A percentile compares a stretch with the other conserved stretches of the same genome.
phyloP scores from a whole-genome alignment of 2,113 vertebrate genomes.

The Melanerpes formicivorus region DNA sequence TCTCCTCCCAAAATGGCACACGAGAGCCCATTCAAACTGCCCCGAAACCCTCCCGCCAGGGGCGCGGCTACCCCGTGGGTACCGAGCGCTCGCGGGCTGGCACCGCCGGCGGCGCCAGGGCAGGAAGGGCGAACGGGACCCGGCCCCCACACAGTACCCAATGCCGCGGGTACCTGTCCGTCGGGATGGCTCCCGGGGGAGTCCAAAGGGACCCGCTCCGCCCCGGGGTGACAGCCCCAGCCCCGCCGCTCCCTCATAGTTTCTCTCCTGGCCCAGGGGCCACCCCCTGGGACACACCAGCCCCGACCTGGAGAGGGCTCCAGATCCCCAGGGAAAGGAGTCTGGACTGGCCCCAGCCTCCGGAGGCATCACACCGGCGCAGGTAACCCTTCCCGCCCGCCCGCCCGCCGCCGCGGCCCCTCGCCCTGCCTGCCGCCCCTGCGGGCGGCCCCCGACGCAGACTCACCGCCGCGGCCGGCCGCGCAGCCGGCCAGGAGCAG shows the following conservation, averaged over 20 bases:
- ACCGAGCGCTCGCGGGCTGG: not conserved
- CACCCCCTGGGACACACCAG: not conserved
- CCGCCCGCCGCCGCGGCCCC: not conserved
- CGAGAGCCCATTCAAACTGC: not conserved
- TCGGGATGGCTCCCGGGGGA: not conserved
- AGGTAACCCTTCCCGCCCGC: not conserved
- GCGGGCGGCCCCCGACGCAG: too few relatives aligned
- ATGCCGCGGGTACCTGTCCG: not conserved
- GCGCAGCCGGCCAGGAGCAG: too few relatives aligned
- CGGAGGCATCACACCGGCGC: not conserved
- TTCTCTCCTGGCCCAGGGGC: not conserved
- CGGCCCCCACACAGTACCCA: not conserved
- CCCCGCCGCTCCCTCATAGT: not conserved
- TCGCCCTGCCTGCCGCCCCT: not conserved
- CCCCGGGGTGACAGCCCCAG: not conserved
- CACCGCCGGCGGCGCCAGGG: not conserved
- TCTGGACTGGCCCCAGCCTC: not conserved
- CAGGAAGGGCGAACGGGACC: not conserved
- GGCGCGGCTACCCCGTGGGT: not conserved
- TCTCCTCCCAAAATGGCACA: not conserved
- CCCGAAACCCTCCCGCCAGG: not conserved
- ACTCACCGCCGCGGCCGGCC: too few relatives aligned
- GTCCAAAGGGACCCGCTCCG: not conserved
- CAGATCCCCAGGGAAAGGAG: not conserved
- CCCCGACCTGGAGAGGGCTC: not conserved